These are phyloP conservation scores for Cervus canadensis DNA, from an alignment of 2,113 vertebrate genomes.

Conservation along the genomic window DNA sequence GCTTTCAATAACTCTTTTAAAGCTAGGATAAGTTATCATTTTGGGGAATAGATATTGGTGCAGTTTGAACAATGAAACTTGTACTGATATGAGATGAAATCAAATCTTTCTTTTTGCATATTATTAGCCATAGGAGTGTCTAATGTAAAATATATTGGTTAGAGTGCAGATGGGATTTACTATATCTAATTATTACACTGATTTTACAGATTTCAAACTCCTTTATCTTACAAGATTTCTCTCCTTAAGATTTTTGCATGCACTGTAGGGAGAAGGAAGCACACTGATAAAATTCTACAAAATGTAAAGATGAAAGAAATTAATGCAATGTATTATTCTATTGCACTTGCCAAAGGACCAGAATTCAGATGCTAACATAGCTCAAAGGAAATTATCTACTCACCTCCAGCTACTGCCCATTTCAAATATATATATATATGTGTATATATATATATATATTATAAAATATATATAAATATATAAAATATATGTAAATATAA, in stretches of 20 bases:
- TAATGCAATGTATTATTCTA: neutral
- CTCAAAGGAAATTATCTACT: neutral
- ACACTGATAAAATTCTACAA: neutral
- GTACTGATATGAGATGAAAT: neutral
- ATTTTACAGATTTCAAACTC: constrained; percentile 18
- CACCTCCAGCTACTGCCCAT: neutral
- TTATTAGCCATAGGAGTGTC: neutral
- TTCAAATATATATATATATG: neutral
- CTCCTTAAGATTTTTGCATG: neutral
- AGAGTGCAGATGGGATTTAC: neutral
- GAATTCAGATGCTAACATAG: neutral
- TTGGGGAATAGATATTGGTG: neutral
- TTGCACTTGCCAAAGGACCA: neutral
- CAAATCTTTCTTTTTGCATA: constrained; percentile 17
- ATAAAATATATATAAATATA: no score
- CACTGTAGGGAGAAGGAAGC: neutral
- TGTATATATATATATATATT: no score
- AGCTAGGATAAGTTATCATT: neutral
- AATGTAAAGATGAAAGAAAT: constrained; percentile 1
- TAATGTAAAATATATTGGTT: constrained; percentile 49
- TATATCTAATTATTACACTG: constrained; percentile 32
- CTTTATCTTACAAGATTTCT: neutral
- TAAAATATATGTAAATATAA: no score
- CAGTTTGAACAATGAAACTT: constrained; percentile 1
- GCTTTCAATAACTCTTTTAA: neutral